Evolutionary conservation across 2,888 invertebrate genomes (phyloP), one percentile per base, ranked within the genome.

Genomic region (Rotaria macrura): DNA sequence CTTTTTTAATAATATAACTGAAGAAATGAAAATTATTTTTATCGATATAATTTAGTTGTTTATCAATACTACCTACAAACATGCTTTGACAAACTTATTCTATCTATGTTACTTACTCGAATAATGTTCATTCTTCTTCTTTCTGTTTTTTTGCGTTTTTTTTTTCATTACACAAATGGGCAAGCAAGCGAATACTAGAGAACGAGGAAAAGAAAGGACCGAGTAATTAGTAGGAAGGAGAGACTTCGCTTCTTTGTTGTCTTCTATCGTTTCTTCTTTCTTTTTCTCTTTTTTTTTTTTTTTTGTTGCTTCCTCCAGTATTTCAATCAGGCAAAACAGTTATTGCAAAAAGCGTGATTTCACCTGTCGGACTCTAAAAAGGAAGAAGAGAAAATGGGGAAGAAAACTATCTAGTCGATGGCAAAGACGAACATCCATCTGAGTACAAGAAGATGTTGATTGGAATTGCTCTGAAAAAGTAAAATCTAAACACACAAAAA

Each of bases 291-390:
- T 20, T 65, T 65, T 65, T 65, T 14, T 65, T 17, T 65, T 10
- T 55, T 65, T 65, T 65, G n/a, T n/a, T n/a, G 55, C 65, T 65
- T 65, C 34, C 65, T 29, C 17, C 34, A 65, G 65, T 65, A 34
- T 65, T 65, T 65, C 65, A 65, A 65, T 65, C 65, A 65, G 65
- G 29, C 65, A 65, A 65, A 34, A 65, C 34, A 65, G 65, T 65
- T 34, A 65, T 12, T n/a, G 65, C 6, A 65, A 65, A 34, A 7
- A 65, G 65, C 20, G 34, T 65, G 65, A 65, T 29, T 34, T 34
- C 65, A 65, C 65, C 65, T 65, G 65, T 29, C 34, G 17, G 14
- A 34, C 20, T 65, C 14, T 34, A 34, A 38, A 4, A 65, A 65
- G 34, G 34, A 65, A 34, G 65, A 38, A 7, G 29, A 57, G 29